Evolutionary conservation across 2,888 invertebrate species (phyloP), one percentile per base, ranked within the genome.

Genomic region (Zaprionus obscuricornis): DNA sequence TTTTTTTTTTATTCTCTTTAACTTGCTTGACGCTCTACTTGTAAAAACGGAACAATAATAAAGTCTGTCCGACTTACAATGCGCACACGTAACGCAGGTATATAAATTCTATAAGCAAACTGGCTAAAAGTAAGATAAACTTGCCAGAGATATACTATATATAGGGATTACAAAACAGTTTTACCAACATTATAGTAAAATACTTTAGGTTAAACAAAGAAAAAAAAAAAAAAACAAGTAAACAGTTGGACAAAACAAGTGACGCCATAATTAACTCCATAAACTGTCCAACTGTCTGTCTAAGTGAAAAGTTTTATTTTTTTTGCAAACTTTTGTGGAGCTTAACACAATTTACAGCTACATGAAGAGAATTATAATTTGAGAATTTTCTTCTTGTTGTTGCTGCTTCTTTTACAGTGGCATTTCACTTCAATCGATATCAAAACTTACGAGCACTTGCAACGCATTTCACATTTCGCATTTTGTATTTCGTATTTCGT

Each of bases 281-380:
- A 37, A 54, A 54, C 55, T 65, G 65, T 68, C 64, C 49, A 68
- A 63, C 52, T 76, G 65, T 40, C 57, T 43, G 33, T 7, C 37
- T 42, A n/a, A n/a, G n/a, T n/a, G n/a, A n/a, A n/a, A n/a, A n/a
- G 26, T 10, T 36, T 13, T 29, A 5, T 29, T 50, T 37, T 13
- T 33, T 34, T 43, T 60, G 42, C 37, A 42, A 65, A 58, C 50
- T 60, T 47, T 51, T 17, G 65, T 27, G 59, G 57, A 40, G 56
- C 54, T 69, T 60, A 82, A 68, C 70, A 75, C 66, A 85, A 85
- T n/a, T n/a, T n/a, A n/a, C n/a, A n/a, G n/a, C n/a, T n/a, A n/a
- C n/a, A n/a, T 66, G 63, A 59, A 60, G 62, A 26, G 46, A 51
- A 64, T 43, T 55, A 49, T 64, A 62, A 52, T 77, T 59, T 60